These are phyloP conservation scores for Rhagonycha lutea DNA, from an alignment of 2,888 invertebrate species.

Conservation along the genomic window DNA sequence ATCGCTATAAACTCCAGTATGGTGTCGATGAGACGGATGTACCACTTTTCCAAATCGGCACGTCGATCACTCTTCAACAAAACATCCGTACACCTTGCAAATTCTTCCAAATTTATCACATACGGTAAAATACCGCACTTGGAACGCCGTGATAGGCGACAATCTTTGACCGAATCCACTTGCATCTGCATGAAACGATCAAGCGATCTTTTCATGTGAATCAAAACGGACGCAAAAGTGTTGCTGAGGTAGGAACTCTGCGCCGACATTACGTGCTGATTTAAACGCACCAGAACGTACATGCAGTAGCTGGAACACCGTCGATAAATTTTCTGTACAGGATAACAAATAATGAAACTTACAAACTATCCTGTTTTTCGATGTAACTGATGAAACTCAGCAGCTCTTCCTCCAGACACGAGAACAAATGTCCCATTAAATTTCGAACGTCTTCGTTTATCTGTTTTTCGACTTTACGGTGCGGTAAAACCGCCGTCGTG, in stretches of 20 bases:
- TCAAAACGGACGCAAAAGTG: conserved; percentile 83
- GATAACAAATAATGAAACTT: conserved; percentile 53
- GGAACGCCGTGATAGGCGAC: conserved; percentile 70
- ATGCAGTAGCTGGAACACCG: conserved; percentile 78
- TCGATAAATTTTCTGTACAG: background rate
- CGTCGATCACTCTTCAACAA: conserved; percentile 88
- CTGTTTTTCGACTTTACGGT: conserved; percentile 69
- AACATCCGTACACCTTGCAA: conserved; percentile 83
- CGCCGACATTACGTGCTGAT: conserved; percentile 90
- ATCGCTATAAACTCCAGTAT: conserved; percentile 82
- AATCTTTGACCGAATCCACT: conserved; percentile 79
- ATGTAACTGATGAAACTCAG: conserved; percentile 83
- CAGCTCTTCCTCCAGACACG: conserved; percentile 83
- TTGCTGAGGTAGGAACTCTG: conserved; percentile 87
- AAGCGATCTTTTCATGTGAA: conserved; percentile 87
- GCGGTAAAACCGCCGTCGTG: conserved; percentile 41
- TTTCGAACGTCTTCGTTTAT: conserved; percentile 79
- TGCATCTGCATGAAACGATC: conserved; percentile 89
- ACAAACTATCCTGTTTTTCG: conserved; percentile 90
- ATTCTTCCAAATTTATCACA: conserved; percentile 87
- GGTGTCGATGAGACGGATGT: conserved; percentile 75
- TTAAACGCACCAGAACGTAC: conserved; percentile 88
- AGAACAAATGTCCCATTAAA: conserved; percentile 90
- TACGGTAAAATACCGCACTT: conserved; percentile 91
- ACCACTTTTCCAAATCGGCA: conserved; percentile 92